A percentile compares a stretch with the other conserved stretches of the same genome.
Conservation (phyloP, 2,113 vertebrate species). For the Chaenogobius annularis region DNA sequence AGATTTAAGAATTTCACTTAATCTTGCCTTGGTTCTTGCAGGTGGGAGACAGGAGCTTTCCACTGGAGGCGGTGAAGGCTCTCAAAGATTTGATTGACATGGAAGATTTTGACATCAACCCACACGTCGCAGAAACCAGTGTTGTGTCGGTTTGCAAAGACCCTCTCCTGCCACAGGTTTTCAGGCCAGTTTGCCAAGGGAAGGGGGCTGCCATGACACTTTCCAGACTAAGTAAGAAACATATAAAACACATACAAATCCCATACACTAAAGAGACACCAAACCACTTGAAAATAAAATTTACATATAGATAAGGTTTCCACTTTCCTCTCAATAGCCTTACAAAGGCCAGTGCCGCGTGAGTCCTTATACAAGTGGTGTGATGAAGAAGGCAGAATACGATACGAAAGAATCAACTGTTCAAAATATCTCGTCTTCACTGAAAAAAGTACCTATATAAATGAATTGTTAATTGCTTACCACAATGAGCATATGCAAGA, state of each 20-base stretch:
- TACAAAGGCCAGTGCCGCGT: background rate
- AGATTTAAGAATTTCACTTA: background rate
- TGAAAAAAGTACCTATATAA: too few species aligned
- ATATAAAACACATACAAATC: background rate
- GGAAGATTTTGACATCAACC: background rate
- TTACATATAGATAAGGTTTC: conserved; percentile 4
- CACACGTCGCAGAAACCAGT: background rate
- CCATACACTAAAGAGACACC: background rate
- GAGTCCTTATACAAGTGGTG: background rate
- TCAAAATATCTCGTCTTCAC: background rate
- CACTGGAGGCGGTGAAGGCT: conserved; percentile 78
- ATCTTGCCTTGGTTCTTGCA: conserved; percentile 28
- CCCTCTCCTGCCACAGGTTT: conserved; percentile 68
- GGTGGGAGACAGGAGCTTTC: conserved; percentile 76
- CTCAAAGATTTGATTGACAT: conserved; percentile 69
- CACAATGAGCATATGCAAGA: too few species aligned
- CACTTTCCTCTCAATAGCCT: background rate
- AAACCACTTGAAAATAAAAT: background rate
- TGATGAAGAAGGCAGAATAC: background rate
- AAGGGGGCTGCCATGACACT: conserved; percentile 49
- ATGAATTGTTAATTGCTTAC: too few species aligned
- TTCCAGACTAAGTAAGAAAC: conserved; percentile 65
- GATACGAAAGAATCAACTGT: background rate
- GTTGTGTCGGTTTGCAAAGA: conserved; percentile 38
- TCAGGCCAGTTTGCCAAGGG: conserved; percentile 65